Conservation (phyloP, 2,113 vertebrate species). For the Balaenoptera acutorostrata region DNA sequence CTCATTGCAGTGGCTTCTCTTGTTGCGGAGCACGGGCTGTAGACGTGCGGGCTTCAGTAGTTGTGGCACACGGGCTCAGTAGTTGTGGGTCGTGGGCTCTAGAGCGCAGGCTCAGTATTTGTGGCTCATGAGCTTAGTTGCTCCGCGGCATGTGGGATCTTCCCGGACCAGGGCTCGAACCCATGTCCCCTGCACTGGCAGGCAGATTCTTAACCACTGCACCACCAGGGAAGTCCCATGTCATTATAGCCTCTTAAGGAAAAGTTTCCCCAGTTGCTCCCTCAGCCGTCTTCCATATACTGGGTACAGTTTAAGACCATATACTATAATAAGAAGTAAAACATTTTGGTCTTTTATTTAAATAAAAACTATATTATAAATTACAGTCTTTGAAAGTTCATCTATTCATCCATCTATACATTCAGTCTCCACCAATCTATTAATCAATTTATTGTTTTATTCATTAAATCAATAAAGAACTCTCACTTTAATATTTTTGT, state of each 20-base stretch:
- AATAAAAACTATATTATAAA: neutral
- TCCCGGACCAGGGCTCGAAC: too few species aligned
- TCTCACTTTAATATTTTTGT: neutral
- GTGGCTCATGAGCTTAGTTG: too few species aligned
- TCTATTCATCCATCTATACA: neutral
- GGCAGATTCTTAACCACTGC: too few species aligned
- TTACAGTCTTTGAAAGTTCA: neutral
- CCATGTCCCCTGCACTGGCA: too few species aligned
- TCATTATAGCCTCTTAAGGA: neutral
- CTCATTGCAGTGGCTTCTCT: too few species aligned
- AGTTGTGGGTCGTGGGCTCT: too few species aligned
- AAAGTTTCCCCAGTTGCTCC: neutral
- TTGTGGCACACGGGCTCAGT: too few species aligned
- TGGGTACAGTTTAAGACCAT: neutral
- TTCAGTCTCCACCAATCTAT: neutral
- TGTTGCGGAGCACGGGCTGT: too few species aligned
- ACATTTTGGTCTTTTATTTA: neutral
- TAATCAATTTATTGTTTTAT: neutral
- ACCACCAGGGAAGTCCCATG: too few species aligned
- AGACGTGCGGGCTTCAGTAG: too few species aligned
- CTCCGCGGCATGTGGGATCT: too few species aligned
- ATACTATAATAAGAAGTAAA: neutral
- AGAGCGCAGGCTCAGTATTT: too few species aligned
- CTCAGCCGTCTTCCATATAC: neutral
- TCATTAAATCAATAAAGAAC: neutral